Evolutionary conservation across 2,888 invertebrate species (phyloP), one percentile per base, ranked within the genome.

Genomic region (Drosophila austrosaltans): DNA sequence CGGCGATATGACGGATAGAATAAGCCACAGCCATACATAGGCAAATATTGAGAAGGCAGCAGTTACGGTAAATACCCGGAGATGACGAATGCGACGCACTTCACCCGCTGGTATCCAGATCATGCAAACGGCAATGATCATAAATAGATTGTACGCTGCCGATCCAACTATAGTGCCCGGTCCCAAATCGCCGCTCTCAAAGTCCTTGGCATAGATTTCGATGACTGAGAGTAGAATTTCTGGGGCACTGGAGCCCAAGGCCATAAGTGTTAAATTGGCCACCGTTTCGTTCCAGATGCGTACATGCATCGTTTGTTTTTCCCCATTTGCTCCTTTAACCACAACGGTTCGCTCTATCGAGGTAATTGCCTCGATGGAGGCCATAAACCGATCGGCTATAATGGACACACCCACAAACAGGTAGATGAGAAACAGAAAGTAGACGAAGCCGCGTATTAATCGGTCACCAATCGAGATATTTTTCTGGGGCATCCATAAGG

Each of bases 221-320:
- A 99, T 99, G 82, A 99, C 97, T 12, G 99, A 99, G 54, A 99
- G 93, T 28, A 99, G 93, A 91, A 99, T 99, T 93, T 99, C 99
- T 0, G 99, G 99, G 2, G 99, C 99, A 85, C 98, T 99, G 25
- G 99, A 99, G 2, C 99, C 99, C 65, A 99, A 93, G 12, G 99
- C 99, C 99, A 99, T 99, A 63, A 99, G 94, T 4, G 99, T 99
- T 81, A 99, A 93, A 93, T 99, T 99, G 77, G 99, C 99, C 53
- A 99, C 99, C 2, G 99, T 99, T 92, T 99, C 99, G 93, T 99
- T 99, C 99, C 99, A 99, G 69, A 99, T 97, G 69, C 99, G 94
- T 16, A 99, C 99, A 61, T 96, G 96, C 53, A 99, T 94, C 81
- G 97, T 96, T 90, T 98, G 97, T 12, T 95, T 95, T 73, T 97